Base-by-base conservation (phyloP, 2,888 invertebrate genomes). In the Acleris emargana region DNA sequence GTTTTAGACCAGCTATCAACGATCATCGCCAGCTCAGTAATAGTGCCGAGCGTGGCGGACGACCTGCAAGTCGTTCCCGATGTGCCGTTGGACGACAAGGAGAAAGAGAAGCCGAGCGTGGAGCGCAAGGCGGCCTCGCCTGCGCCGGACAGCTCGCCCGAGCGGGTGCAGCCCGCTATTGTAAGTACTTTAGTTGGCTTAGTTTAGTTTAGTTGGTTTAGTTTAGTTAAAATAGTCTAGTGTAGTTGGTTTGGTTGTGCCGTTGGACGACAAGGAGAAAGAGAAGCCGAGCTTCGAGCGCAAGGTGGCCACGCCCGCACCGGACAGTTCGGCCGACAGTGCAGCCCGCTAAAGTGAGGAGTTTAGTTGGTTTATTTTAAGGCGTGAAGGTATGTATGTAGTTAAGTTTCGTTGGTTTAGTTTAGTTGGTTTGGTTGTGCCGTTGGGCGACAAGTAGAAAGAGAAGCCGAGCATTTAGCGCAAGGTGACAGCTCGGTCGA, bases 51-150 rank as follows among this genome's bases (percentile, higher is more conserved):
- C 43, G 89, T 91, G 0, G 86, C 91, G 0, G 93, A 93, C 63
- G 93, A 93, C 6, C 68, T 91, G 6, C 93, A 94, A 79, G 93
- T 94, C 5, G 94, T 94, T 0, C 94, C 94, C 0, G 93, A 94
- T 63, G 81, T 94, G 2, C 83, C 86, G 0, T 67, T 93, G 32
- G 84, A 89, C 16, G 86, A 84, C 1, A 64, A 60, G 20, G 72
- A 71, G 11, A 81, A 82, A 20, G 84, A 85, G 2, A 82, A 83
- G 55, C 64, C 72, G n/a, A 16, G 60, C 0, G 69, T 47, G 1
- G 66, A 70, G 11, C 73, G 54, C n/a, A 75, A 76, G 52, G 77
- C 79, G 1, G 75, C 82, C 0, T 73, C 62, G 5, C 84, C 76
- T 62, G 87, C 83, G 58, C 85, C 87, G 13, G 64, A 64, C 17